These are phyloP conservation scores for Apis mellifera DNA, from an alignment of 1,140 invertebrate genomes.

Conservation along the genomic window DNA sequence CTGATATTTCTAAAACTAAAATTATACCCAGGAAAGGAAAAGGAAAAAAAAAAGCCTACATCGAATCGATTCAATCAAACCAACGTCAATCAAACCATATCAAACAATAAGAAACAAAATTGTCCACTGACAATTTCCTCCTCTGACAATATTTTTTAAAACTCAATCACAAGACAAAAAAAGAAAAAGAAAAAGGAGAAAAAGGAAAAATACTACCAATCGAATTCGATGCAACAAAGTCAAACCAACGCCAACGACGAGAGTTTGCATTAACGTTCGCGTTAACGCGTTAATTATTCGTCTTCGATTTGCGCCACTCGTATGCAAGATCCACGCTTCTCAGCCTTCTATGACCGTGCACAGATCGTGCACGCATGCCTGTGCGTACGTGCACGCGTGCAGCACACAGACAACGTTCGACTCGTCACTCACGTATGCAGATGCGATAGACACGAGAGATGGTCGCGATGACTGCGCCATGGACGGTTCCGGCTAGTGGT, in stretches of 20 bases:
- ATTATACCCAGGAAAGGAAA: too few species aligned
- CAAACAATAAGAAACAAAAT: too few species aligned
- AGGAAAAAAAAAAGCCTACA: too few species aligned
- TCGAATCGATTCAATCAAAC: too few species aligned
- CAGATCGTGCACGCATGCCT: conserved; percentile 32
- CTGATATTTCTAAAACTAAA: too few species aligned
- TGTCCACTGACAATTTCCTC: too few species aligned
- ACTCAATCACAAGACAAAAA: too few species aligned
- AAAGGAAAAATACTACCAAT: background rate
- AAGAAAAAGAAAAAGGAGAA: background rate
- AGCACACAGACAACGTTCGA: conserved; percentile 39
- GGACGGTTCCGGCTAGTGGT: conserved; percentile 81
- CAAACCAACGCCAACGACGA: background rate
- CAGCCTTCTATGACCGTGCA: conserved; percentile 12
- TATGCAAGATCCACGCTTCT: conserved; percentile 30
- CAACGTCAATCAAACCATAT: too few species aligned
- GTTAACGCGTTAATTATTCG: conserved; percentile 7
- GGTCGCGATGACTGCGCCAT: conserved; percentile 78
- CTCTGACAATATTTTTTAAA: too few species aligned
- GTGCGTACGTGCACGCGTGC: conserved; percentile 29
- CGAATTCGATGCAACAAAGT: background rate
- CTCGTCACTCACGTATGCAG: conserved; percentile 75
- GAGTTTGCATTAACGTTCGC: background rate
- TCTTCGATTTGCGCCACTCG: conserved; percentile 32
- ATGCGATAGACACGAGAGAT: conserved; percentile 77